Evolutionary conservation across 2,888 invertebrate species (phyloP).

Genomic region (Cataglyphis cursor): DNA sequence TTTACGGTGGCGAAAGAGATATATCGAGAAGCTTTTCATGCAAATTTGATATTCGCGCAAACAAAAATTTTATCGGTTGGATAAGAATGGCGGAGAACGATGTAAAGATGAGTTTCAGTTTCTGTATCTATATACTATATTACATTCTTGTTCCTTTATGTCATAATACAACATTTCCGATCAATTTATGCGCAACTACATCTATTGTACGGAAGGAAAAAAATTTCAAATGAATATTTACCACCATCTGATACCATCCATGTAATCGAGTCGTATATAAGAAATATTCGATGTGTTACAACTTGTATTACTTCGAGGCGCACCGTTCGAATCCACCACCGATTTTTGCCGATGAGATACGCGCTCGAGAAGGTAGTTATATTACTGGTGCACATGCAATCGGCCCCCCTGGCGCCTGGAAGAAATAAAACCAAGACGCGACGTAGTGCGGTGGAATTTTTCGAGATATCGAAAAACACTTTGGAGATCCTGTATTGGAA

Average conservation of each 20-base stretch:
- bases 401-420: slow-evolving; percentile 42
- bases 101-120: not conserved
- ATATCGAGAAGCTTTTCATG: not conserved
- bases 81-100: not conserved
- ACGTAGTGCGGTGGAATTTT: slow-evolving; percentile 72
- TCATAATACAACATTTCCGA: not conserved
- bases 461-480: slow-evolving; percentile 82
- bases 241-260: slow-evolving; percentile 24
- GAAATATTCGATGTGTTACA: slow-evolving; percentile 20
- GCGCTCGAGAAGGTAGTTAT: slow-evolving; percentile 59
- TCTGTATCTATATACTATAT: no score
- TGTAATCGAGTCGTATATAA: slow-evolving; percentile 27
- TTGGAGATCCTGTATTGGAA: slow-evolving; percentile 79
- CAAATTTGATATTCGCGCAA: slow-evolving; percentile 6
- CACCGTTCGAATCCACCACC: slow-evolving; percentile 48
- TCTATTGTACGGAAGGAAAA: not conserved
- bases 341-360: slow-evolving; percentile 58
- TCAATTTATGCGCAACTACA: not conserved
- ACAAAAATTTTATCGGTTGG: not conserved
- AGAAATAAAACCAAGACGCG: slow-evolving; percentile 73
- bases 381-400: slow-evolving; percentile 51
- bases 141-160: not conserved
- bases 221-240: slow-evolving; percentile 28
- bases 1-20: not conserved
- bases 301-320: slow-evolving; percentile 33